Evolutionary conservation across 2,888 invertebrate species (phyloP).

Genomic region (Seira ritae): DNA sequence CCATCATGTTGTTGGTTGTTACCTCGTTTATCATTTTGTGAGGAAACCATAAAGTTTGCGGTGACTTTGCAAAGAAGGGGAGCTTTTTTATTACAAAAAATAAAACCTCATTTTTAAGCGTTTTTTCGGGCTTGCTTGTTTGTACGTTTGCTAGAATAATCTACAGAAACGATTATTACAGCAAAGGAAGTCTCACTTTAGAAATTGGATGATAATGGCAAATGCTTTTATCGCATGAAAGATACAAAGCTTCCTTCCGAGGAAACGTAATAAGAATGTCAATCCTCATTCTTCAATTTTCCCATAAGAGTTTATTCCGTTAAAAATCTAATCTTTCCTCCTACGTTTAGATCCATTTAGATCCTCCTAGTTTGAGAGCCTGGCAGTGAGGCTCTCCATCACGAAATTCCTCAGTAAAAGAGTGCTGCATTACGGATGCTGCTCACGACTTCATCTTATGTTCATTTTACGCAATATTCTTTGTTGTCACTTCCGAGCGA

Average conservation of each 20-base stretch:
- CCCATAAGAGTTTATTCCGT: background rate
- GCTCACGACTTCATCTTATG: background rate
- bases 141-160: too few species aligned
- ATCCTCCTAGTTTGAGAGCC: background rate
- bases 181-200: background rate
- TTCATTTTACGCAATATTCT: background rate
- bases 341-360: too few species aligned
- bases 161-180: background rate
- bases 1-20: too few species aligned
- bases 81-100: too few species aligned
- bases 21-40: too few species aligned
- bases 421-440: background rate
- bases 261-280: constrained; percentile 18
- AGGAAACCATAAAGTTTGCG: too few species aligned
- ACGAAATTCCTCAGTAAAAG: too few species aligned
- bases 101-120: too few species aligned
- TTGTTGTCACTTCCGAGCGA: background rate
- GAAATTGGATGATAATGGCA: background rate
- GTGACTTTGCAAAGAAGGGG: too few species aligned
- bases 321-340: background rate
- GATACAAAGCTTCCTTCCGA: background rate
- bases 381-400: too few species aligned
- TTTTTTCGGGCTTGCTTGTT: too few species aligned
- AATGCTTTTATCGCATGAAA: background rate
- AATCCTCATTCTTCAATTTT: constrained; percentile 23